phyloP scores from a whole-genome alignment of 2,113 vertebrate genomes.

The Etheostoma cragini region DNA sequence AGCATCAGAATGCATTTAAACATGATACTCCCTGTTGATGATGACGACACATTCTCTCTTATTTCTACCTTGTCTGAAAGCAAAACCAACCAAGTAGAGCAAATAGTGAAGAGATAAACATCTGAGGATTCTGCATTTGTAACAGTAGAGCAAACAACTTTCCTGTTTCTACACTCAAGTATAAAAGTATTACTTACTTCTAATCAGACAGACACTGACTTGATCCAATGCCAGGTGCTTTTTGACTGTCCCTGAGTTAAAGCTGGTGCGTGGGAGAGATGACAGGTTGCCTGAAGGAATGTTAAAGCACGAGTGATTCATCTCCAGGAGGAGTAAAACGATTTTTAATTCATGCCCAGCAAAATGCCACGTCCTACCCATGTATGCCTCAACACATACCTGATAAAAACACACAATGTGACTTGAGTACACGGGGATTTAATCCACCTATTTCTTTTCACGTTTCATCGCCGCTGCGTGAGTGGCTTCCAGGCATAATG shows the following conservation, averaged over 20 bases:
- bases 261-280: slow-evolving; percentile 72
- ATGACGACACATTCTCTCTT: slow-evolving; percentile 51
- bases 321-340: slow-evolving; percentile 52
- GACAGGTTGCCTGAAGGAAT: slow-evolving; percentile 71
- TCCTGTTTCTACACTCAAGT: slow-evolving; percentile 13
- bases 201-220: slow-evolving; percentile 20
- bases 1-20: slow-evolving; percentile 64
- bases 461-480: background rate
- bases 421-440: slow-evolving; percentile 32
- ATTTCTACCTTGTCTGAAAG: slow-evolving; percentile 43
- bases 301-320: slow-evolving; percentile 73
- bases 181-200: slow-evolving; percentile 17
- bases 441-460: slow-evolving; percentile 29
- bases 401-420: slow-evolving; percentile 38
- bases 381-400: slow-evolving; percentile 42
- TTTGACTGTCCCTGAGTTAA: slow-evolving; percentile 62
- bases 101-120: slow-evolving; percentile 22
- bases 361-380: slow-evolving; percentile 63
- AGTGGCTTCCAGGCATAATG: slow-evolving; percentile 1
- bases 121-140: slow-evolving; percentile 18
- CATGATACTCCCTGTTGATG: slow-evolving; percentile 50
- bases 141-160: background rate
- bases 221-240: slow-evolving; percentile 58
- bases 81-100: slow-evolving; percentile 15
- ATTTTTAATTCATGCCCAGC: slow-evolving; percentile 68